Percentiles rank a stretch among this genome's conserved stretches.
Evolutionary conservation across 1,140 invertebrate genomes (phyloP).

Genomic region (Eurosta solidaginis): DNA sequence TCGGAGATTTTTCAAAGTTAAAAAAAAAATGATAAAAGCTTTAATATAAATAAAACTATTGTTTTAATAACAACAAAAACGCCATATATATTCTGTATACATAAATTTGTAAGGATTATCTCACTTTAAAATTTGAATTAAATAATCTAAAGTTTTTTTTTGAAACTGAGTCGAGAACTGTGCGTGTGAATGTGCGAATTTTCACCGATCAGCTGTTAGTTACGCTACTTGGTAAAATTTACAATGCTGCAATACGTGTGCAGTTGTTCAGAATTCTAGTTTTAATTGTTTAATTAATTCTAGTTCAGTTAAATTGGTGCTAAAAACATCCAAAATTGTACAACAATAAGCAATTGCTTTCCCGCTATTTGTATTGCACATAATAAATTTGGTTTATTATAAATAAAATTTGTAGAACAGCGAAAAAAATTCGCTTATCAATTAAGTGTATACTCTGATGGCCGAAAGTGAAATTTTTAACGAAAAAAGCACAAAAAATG

Average conservation of each 20-base stretch:
- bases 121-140: too few relatives aligned
- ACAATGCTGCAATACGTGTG: constrained; percentile 20
- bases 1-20: too few relatives aligned
- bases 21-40: too few relatives aligned
- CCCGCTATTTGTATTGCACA: neutral
- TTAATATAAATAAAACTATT: too few relatives aligned
- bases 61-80: too few relatives aligned
- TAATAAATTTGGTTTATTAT: neutral
- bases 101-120: too few relatives aligned
- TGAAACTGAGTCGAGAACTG: too few relatives aligned
- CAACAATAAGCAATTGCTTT: neutral
- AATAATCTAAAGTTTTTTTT: too few relatives aligned
- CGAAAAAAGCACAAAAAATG: constrained; percentile 20
- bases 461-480: constrained; percentile 17
- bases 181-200: too few relatives aligned
- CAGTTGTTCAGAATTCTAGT: constrained; percentile 5
- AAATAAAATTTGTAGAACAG: neutral
- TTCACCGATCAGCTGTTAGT: neutral
- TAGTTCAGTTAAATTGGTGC: constrained; percentile 12
- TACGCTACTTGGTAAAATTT: neutral
- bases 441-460: constrained; percentile 17
- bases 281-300: constrained; percentile 13
- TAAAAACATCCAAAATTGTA: neutral
- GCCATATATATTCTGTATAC: too few relatives aligned
- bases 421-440: constrained; percentile 9